phyloP scores from a whole-genome alignment of 2,888 invertebrate species.

The Biston stratarius region DNA sequence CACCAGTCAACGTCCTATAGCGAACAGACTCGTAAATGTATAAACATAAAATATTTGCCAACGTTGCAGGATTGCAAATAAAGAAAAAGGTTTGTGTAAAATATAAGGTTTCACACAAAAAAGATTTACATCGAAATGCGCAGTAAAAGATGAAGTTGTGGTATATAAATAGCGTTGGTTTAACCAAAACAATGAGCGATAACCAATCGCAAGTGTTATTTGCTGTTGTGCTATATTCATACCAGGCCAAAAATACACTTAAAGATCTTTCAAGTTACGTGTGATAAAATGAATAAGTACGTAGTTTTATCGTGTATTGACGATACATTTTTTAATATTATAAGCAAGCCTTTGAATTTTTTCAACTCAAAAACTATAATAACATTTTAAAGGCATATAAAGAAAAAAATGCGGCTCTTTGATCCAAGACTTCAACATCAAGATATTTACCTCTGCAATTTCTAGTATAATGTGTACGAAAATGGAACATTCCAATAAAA shows the following conservation, averaged over 20 bases:
- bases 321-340: background rate
- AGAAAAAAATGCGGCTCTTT: too few relatives aligned
- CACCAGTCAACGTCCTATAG: too few relatives aligned
- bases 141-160: constrained; percentile 16
- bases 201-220: constrained; percentile 21
- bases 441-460: too few relatives aligned
- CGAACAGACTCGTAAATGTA: background rate
- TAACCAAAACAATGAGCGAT: constrained; percentile 32
- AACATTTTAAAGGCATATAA: too few relatives aligned
- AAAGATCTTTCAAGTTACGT: constrained; percentile 2
- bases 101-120: background rate
- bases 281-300: constrained; percentile 4
- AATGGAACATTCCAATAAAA: too few relatives aligned
- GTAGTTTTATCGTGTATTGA: too few relatives aligned
- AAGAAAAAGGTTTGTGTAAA: background rate
- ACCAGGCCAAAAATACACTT: constrained; percentile 10
- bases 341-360: background rate
- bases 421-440: too few relatives aligned
- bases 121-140: background rate
- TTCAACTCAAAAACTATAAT: too few relatives aligned
- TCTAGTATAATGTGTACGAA: too few relatives aligned
- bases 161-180: constrained; percentile 14
- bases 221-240: constrained; percentile 25
- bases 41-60: background rate
- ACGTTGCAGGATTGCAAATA: too few relatives aligned